Evolutionary conservation across 2,113 vertebrate genomes (phyloP), one percentile per base, ranked within the genome.

Genomic region (Phocoena sinus): DNA sequence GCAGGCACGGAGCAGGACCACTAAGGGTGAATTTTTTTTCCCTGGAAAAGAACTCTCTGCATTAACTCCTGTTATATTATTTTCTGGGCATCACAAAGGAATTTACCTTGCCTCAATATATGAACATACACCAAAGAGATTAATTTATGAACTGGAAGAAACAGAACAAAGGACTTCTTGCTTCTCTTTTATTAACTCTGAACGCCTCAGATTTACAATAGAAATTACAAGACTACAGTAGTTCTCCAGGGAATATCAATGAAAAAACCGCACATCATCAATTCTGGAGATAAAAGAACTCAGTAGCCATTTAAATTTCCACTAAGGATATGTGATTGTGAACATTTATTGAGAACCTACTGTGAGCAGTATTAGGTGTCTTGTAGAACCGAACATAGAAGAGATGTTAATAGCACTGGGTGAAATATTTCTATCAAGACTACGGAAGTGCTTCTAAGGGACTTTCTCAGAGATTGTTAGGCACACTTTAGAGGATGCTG

Each of bases 61-160:
- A 67, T 83, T 58, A 56, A 62, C 33, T 83, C 44, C 10, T 62
- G 33, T 79, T 91, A 47, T 63, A 11, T 67, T 68, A 84, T 80
- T 90, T 63, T 18, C 38, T 79, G 9, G 38, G 20, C 28, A 92
- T 70, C 38, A 44, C 56, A 94, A 21, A 95, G 70, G 20, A 97
- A 86, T 91, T 91, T 93, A 83, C 84, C 58, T 96, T 96, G 71
- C 26, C n/a, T 94, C 36, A 97, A 25, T 44, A 79, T 77, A 53
- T 73, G 71, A 95, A 94, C 23, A 3, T 83, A 93, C 36, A 86
- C 47, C 88, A 93, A 86, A 68, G 73, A 94, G 81, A 97, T 97
- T 91, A 95, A 91, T 95, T 96, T 93, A 83, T 97, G 44, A 97
- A 71, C 62, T 74, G 60, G 70, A 97, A 97, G 47, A 93, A 97